Evolutionary conservation across 2,113 vertebrate genomes (phyloP).

Genomic region (Hemicordylus capensis): DNA sequence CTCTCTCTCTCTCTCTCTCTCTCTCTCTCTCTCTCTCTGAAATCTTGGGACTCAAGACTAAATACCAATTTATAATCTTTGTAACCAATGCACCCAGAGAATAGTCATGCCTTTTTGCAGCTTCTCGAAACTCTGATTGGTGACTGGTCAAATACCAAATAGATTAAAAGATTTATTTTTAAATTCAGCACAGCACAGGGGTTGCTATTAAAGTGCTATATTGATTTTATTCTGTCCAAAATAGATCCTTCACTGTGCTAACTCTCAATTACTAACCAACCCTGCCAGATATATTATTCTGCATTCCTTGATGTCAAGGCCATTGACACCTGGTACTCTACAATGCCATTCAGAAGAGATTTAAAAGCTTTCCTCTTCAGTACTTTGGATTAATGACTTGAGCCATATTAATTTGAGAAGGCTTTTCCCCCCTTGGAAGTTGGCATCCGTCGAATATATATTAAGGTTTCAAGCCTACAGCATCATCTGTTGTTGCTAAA

Average conservation of each 20-base stretch:
- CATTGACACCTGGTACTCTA: neutral
- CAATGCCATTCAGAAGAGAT: neutral
- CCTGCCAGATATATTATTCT: slow-evolving; percentile 35
- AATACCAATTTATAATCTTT: slow-evolving; percentile 41
- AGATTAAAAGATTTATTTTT: slow-evolving; percentile 55
- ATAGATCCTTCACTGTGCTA: slow-evolving; percentile 19
- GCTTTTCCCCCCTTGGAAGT: neutral
- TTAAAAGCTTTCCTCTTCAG: neutral
- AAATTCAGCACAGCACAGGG: neutral
- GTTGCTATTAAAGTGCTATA: slow-evolving; percentile 35
- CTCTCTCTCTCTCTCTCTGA: neutral
- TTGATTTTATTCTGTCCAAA: slow-evolving; percentile 29
- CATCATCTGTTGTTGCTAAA: neutral
- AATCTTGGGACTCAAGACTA: neutral
- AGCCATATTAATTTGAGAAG: slow-evolving; percentile 18
- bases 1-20: too few relatives aligned
- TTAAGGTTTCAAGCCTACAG: neutral
- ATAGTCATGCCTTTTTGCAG: slow-evolving; percentile 27
- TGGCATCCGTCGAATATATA: neutral
- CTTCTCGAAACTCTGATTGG: slow-evolving; percentile 37
- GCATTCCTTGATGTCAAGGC: slow-evolving; percentile 2
- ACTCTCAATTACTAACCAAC: slow-evolving; percentile 28
- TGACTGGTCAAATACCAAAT: slow-evolving; percentile 53
- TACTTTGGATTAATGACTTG: neutral
- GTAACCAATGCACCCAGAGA: slow-evolving; percentile 7